Percentiles rank a stretch among this genome's conserved stretches.
These are phyloP conservation scores for Drosophila grimshawi DNA, from an alignment of 1,140 invertebrate species.

Conservation along the genomic window DNA sequence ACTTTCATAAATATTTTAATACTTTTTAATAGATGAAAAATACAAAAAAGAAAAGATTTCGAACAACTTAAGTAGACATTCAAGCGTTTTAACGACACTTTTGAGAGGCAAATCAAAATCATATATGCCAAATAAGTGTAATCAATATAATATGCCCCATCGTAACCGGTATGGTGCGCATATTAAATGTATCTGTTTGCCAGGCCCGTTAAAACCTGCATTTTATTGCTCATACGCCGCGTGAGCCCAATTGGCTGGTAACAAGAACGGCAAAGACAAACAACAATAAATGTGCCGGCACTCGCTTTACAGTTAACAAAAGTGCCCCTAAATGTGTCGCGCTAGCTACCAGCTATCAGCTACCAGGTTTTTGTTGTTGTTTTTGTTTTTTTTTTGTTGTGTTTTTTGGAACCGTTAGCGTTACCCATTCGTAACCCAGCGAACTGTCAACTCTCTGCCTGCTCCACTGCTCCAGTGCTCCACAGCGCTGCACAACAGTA, in stretches of 20 bases:
- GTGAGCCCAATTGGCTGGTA: constrained; percentile 33
- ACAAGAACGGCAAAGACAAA: constrained; percentile 18
- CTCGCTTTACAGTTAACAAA: constrained; percentile 46
- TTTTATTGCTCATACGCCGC: constrained; percentile 53
- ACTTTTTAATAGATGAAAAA: no score
- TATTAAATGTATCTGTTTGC: constrained; percentile 34
- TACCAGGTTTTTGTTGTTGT: no score
- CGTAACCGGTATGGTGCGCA: not conserved
- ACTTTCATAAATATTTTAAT: no score
- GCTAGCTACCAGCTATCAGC: no score
- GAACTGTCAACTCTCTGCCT: constrained; percentile 44
- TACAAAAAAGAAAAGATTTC: no score
- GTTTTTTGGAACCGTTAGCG: constrained; percentile 24
- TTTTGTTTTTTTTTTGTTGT: not conserved
- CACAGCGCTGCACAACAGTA: not conserved
- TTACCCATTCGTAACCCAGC: constrained; percentile 43
- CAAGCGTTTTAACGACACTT: no score
- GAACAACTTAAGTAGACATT: no score
- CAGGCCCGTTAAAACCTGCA: constrained; percentile 32
- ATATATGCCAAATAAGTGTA: not conserved
- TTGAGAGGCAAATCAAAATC: no score
- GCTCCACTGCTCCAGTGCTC: not conserved
- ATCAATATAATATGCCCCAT: constrained; percentile 15
- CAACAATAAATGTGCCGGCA: constrained; percentile 14
- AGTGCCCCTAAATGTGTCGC: constrained; percentile 38